Percentiles rank a stretch among this genome's conserved stretches.
Evolutionary conservation across 2,797 vertebrate species (phyloP).

Genomic region (Melanotaenia maccullochi): DNA sequence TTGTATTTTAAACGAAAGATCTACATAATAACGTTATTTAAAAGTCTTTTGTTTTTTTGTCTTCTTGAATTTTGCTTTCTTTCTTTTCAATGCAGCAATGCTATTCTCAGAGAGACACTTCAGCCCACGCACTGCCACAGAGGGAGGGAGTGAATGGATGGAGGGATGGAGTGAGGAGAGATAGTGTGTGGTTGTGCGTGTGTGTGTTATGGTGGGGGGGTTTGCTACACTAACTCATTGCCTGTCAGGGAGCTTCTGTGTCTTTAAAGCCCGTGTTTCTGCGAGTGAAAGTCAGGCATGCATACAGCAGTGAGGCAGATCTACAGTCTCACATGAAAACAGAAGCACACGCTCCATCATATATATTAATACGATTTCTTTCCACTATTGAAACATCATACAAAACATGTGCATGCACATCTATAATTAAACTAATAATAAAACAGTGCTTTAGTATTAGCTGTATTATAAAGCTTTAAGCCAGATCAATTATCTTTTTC

Average conservation of each 20-base stretch:
- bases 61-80: slow-evolving; percentile 20
- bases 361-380: not conserved
- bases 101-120: slow-evolving; percentile 71
- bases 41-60: slow-evolving; percentile 4
- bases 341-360: not conserved
- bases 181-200: not conserved
- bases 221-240: slow-evolving; percentile 32
- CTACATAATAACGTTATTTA: slow-evolving; percentile 7
- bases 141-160: slow-evolving; percentile 38
- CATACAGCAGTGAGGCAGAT: slow-evolving; percentile 1
- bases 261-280: slow-evolving; percentile 54
- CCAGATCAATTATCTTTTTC: not conserved
- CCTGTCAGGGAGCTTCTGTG: slow-evolving; percentile 46
- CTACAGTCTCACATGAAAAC: not conserved
- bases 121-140: slow-evolving; percentile 67
- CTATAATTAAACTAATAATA: too few relatives aligned
- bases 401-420: too few relatives aligned
- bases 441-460: too few relatives aligned
- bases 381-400: not conserved
- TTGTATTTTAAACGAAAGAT: not conserved
- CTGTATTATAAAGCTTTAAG: too few relatives aligned
- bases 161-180: slow-evolving; percentile 29
- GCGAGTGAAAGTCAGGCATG: slow-evolving; percentile 12
- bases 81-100: slow-evolving; percentile 64
- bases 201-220: slow-evolving; percentile 4